Evolutionary conservation across 2,113 vertebrate species (phyloP), one percentile per base, ranked within the genome.

Genomic region (Prionailurus bengalensis): DNA sequence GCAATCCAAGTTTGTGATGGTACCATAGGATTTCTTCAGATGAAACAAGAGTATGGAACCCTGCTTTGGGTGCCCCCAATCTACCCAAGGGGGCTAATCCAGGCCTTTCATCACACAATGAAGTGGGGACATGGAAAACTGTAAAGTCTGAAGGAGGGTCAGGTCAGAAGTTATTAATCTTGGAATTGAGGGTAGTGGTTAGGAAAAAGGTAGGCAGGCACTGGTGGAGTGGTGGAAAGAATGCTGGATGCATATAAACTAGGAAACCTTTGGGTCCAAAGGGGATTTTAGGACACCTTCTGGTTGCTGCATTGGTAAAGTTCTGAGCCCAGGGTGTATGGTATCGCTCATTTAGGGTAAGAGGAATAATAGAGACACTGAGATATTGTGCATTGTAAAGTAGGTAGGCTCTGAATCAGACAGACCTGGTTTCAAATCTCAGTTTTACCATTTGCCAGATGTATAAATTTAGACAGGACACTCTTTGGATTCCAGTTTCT

Each of bases 11-110:
- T 55, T 90, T 96, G 19, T 68, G 23, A 63, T 55, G 25, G 15
- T 68, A 25, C 85, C 91, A 87, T n/a, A 85, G 23, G 83, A 66
- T 81, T 94, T 87, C n/a, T 95, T 88, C 21, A 61, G 55, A 55
- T 71, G 53, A 39, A 16, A 61, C 9, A n/a, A 39, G 15, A n/a
- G 3, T 65, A 27, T 61, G n/a, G 65, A n/a, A 55, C 11, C 17
- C 23, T 88, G 36, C 31, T 27, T 61, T 80, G 16, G n/a, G n/a
- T 92, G 21, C n/a, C 45, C 55, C 45, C 4, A 21, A 13, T 39
- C 51, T 82, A 55, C 42, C 7, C 1, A 14, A 73, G 39, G 42
- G 33, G 66, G 36, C 3, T 19, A 94, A 94, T 70, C 14, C 21
- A 89, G 65, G 42, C 58, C 14, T 61, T 74, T 79, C 29, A 16